Base-by-base conservation (phyloP, 2,888 invertebrate species). In the Drosophila putrida region DNA sequence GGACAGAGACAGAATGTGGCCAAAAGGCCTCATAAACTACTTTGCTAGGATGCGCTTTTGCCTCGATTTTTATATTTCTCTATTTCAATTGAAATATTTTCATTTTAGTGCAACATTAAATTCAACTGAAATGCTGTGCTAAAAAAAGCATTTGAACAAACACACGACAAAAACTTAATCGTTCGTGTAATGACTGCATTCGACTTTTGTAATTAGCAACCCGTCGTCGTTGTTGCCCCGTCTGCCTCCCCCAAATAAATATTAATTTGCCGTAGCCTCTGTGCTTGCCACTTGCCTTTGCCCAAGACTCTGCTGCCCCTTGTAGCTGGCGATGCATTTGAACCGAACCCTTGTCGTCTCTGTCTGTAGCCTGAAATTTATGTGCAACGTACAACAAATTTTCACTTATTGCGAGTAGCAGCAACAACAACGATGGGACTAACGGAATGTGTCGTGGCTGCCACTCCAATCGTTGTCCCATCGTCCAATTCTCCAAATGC, bases 321-420 rank as follows among this genome's bases (percentile, higher is more conserved):
- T 13, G 35, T 59, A 39, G 47, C 66, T 55, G 31, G 31, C 54
- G 39, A 53, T 60, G 51, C 58, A 43, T 50, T 44, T 31, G 46
- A 55, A 4, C 31, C 15, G 46, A 55, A 4, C 31, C 15, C 53
- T 59, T 55, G 53, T 69, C 61, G 68, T 64, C 63, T 57, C 51
- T 49, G 33, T 55, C 62, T 57, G 71, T 73, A 64, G 65, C 63
- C 66, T 66, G 61, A 89, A 87, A 85, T 85, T 85, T 89, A 85
- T 85, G 87, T 87, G 87, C 82, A 87, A 74, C 88, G 84, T 82
- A 77, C 89, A 89, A 87, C 89, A 89, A 85, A 85, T 89, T 87
- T 87, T 83, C 84, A 88, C 87, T 88, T 83, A 88, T 86, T 86
- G 83, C 83, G 10, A 64, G 61, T 60, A 70, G 35, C 71, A 54